Evolutionary conservation across 2,888 invertebrate species (phyloP).

Genomic region (Heliconius erato): DNA sequence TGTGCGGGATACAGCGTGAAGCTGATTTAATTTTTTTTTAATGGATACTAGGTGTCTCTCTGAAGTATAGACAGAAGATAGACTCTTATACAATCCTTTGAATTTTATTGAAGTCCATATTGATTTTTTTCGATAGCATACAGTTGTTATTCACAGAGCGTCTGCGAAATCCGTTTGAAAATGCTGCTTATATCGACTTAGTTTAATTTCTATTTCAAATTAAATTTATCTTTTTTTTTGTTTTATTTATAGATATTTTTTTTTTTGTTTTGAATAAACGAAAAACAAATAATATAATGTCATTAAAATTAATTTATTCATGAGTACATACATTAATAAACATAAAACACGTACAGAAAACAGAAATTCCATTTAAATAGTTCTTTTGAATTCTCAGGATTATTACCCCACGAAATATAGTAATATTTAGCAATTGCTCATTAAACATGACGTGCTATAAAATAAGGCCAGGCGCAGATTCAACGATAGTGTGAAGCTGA

Average conservation of each 20-base stretch:
- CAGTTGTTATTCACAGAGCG: conserved; percentile 33
- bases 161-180: conserved; percentile 28
- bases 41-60: conserved; percentile 4
- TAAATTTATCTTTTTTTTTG: not conserved
- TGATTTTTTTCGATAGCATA: conserved; percentile 34
- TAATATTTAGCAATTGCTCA: not conserved
- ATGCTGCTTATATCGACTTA: not conserved
- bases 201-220: not conserved
- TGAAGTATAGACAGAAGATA: conserved; percentile 12
- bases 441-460: not conserved
- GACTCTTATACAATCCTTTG: conserved; percentile 31
- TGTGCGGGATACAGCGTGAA: no score
- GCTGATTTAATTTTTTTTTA: no score
- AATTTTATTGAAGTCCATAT: conserved; percentile 36
- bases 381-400: not conserved
- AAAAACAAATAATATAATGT: no score
- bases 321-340: no score
- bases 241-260: not conserved
- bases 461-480: not conserved
- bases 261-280: no score
- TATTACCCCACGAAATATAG: not conserved
- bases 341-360: not conserved
- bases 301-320: no score
- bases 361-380: not conserved
- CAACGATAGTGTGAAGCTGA: no score